These are phyloP conservation scores for Oreochromis spilurus DNA, from an alignment of 2,113 vertebrate species.

Conservation along the genomic window DNA sequence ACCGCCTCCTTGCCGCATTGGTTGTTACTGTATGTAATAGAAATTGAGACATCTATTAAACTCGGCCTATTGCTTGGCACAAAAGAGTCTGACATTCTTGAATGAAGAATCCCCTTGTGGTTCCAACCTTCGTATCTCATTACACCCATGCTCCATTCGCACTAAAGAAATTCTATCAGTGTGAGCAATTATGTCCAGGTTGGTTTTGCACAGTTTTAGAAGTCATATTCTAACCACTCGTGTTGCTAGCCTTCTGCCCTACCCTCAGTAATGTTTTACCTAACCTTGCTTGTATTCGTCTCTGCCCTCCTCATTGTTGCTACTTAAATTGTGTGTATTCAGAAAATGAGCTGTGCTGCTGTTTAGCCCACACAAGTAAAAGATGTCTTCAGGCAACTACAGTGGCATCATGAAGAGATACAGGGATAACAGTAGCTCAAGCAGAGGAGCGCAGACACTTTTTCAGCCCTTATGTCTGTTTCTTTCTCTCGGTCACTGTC, in stretches of 20 bases:
- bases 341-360: conserved; percentile 6
- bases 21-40: conserved; percentile 61
- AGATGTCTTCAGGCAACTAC: conserved; percentile 17
- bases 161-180: conserved; percentile 56
- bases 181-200: conserved; percentile 47
- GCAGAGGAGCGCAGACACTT: background rate
- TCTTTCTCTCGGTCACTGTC: conserved; percentile 1
- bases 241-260: background rate
- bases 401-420: conserved; percentile 18
- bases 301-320: conserved; percentile 2
- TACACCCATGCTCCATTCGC: conserved; percentile 51
- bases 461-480: background rate
- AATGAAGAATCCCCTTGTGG: conserved; percentile 61
- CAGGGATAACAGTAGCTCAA: conserved; percentile 17
- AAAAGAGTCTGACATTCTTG: conserved; percentile 63
- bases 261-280: conserved; percentile 11
- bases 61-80: conserved; percentile 60
- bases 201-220: conserved; percentile 25
- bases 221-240: conserved; percentile 16
- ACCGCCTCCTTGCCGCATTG: conserved; percentile 11
- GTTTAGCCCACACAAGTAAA: conserved; percentile 1
- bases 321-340: conserved; percentile 15
- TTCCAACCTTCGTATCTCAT: conserved; percentile 62
- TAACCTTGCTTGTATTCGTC: conserved; percentile 21
- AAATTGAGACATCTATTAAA: conserved; percentile 70